Conservation (phyloP, 53 echinoderm and acorn worm genomes). For the Actinopyga echinites region DNA sequence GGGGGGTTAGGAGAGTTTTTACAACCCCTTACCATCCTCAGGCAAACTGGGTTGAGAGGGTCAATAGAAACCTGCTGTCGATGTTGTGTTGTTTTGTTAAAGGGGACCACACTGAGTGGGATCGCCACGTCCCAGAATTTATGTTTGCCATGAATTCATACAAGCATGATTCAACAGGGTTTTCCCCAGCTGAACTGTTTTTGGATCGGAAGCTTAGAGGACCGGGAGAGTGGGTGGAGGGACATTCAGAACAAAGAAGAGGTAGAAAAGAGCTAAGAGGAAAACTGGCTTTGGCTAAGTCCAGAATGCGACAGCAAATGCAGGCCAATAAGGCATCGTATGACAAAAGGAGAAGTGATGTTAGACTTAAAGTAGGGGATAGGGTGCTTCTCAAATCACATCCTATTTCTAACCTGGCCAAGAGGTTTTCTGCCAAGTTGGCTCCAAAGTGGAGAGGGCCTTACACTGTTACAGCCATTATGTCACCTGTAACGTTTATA, state of each 20-base stretch:
- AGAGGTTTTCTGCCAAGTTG: slow-evolving; percentile 49
- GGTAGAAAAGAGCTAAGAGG: background rate
- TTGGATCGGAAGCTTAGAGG: slow-evolving; percentile 19
- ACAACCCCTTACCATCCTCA: slow-evolving; percentile 66
- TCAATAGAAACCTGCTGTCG: slow-evolving; percentile 56
- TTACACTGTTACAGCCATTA: background rate
- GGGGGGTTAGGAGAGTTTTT: slow-evolving; percentile 59
- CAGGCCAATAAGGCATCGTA: background rate
- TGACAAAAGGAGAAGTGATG: slow-evolving; percentile 25
- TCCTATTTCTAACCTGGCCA: slow-evolving; percentile 2
- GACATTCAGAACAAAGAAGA: background rate
- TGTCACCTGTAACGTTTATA: slow-evolving; percentile 27
- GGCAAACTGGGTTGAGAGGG: slow-evolving; percentile 62
- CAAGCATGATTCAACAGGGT: slow-evolving; percentile 52
- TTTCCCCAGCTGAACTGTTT: slow-evolving; percentile 33
- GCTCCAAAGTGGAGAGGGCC: slow-evolving; percentile 42
- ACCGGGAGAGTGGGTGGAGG: slow-evolving; percentile 12
- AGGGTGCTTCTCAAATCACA: slow-evolving; percentile 16
- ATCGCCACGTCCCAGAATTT: slow-evolving; percentile 50
- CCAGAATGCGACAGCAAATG: background rate
- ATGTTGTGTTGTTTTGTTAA: slow-evolving; percentile 51
- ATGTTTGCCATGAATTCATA: slow-evolving; percentile 44
- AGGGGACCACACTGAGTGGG: slow-evolving; percentile 55
- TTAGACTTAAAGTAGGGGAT: background rate
- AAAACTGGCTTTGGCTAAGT: background rate